Conservation (phyloP, 2,797 vertebrate genomes). For the Alauda arvensis region DNA sequence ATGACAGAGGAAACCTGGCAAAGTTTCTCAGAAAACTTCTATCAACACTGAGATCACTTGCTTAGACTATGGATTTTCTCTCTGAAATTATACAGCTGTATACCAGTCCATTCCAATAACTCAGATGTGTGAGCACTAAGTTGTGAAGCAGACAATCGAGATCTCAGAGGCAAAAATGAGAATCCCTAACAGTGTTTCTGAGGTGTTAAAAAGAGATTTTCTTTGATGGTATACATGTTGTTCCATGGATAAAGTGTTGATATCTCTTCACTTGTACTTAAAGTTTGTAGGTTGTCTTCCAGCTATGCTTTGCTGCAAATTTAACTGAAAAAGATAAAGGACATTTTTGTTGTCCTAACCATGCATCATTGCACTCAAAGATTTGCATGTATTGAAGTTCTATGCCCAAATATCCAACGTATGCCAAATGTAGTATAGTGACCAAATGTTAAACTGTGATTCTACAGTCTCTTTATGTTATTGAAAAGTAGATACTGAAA, state of each 20-base stretch:
- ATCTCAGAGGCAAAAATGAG: constrained; percentile 48
- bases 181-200: constrained; percentile 23
- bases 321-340: background rate
- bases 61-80: constrained; percentile 22
- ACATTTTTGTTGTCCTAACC: background rate
- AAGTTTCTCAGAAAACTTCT: constrained; percentile 24
- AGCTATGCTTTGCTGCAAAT: background rate
- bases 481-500: background rate
- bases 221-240: constrained; percentile 28
- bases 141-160: constrained; percentile 29
- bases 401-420: background rate
- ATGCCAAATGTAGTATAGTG: background rate
- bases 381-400: background rate
- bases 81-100: constrained; percentile 17
- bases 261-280: constrained; percentile 1
- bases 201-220: constrained; percentile 48
- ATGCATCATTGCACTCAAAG: background rate
- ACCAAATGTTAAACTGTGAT: background rate
- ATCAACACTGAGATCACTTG: background rate
- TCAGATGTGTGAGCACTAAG: constrained; percentile 2
- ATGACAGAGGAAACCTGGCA: background rate
- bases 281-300: background rate
- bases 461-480: background rate
- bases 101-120: constrained; percentile 26
- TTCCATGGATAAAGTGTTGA: constrained; percentile 20